A percentile compares a stretch with the other conserved stretches of the same genome.
These are phyloP conservation scores for Ceratina japonica DNA, from an alignment of 1,140 invertebrate species.

Conservation along the genomic window DNA sequence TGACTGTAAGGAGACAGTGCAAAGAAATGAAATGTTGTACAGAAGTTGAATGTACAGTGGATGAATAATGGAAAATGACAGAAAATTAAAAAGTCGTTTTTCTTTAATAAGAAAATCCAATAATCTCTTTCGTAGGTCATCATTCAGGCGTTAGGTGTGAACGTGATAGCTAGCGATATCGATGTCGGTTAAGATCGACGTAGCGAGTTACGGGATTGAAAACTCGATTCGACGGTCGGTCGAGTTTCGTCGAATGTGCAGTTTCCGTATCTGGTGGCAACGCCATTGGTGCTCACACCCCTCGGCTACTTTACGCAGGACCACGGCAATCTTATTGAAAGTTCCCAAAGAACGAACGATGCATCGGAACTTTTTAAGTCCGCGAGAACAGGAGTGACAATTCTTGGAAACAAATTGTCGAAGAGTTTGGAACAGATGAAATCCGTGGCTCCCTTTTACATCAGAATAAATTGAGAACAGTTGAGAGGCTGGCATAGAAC, in stretches of 20 bases:
- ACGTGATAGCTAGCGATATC: conserved; percentile 42
- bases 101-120: too few relatives aligned
- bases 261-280: not conserved
- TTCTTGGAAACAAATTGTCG: conserved; percentile 1
- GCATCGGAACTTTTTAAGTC: not conserved
- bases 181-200: conserved; percentile 6
- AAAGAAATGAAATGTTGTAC: not conserved
- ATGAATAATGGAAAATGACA: not conserved
- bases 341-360: conserved; percentile 24
- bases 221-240: conserved; percentile 60
- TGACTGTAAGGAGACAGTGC: too few relatives aligned
- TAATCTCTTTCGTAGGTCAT: too few relatives aligned
- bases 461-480: too few relatives aligned
- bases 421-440: not conserved
- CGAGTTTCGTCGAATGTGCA: conserved; percentile 53
- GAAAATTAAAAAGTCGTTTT: not conserved
- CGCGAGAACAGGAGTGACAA: not conserved
- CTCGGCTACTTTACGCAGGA: conserved; percentile 36
- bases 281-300: not conserved
- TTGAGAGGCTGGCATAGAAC: not conserved
- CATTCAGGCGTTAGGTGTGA: not conserved
- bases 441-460: too few relatives aligned
- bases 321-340: conserved; percentile 61
- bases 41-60: not conserved
- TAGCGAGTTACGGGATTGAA: conserved; percentile 32